These are phyloP conservation scores for Neelides folsomi DNA, from an alignment of 2,888 invertebrate species.

Conservation along the genomic window DNA sequence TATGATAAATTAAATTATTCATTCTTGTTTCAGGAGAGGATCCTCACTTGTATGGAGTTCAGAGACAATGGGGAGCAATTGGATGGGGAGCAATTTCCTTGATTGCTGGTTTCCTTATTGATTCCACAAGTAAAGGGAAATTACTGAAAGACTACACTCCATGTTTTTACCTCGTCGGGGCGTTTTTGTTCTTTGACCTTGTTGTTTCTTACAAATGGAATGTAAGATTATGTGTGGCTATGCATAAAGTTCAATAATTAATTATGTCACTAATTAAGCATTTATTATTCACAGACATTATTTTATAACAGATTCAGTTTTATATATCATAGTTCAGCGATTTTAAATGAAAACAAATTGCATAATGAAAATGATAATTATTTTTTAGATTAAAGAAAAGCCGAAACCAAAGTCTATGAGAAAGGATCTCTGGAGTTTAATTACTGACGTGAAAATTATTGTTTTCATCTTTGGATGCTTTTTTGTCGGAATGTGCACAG, in stretches of 20 bases:
- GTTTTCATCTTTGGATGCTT: constrained; percentile 69
- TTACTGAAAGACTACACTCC: constrained; percentile 58
- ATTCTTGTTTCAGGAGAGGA: constrained; percentile 46
- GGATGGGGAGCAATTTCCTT: constrained; percentile 72
- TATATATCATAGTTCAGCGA: not conserved
- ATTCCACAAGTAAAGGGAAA: constrained; percentile 52
- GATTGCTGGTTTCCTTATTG: constrained; percentile 63
- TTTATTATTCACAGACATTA: not conserved
- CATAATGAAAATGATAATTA: too few species aligned
- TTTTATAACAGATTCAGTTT: not conserved
- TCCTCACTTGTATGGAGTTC: constrained; percentile 66
- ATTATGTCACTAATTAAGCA: too few species aligned
- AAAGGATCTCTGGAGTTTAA: constrained; percentile 52
- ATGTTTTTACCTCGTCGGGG: constrained; percentile 59
- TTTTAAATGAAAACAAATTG: too few species aligned
- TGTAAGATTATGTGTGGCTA: constrained; percentile 16
- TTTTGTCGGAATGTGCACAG: constrained; percentile 68
- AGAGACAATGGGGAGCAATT: constrained; percentile 74
- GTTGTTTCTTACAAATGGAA: constrained; percentile 31
- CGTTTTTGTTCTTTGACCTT: constrained; percentile 22
- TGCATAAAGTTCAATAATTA: not conserved
- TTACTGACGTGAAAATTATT: constrained; percentile 53
- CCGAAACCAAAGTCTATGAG: constrained; percentile 36
- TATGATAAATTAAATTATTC: not conserved
- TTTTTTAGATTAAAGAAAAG: constrained; percentile 29